Percentiles rank a stretch among this genome's conserved stretches.
Evolutionary conservation across 2,113 vertebrate species (phyloP).

Genomic region (Antennarius striatus): DNA sequence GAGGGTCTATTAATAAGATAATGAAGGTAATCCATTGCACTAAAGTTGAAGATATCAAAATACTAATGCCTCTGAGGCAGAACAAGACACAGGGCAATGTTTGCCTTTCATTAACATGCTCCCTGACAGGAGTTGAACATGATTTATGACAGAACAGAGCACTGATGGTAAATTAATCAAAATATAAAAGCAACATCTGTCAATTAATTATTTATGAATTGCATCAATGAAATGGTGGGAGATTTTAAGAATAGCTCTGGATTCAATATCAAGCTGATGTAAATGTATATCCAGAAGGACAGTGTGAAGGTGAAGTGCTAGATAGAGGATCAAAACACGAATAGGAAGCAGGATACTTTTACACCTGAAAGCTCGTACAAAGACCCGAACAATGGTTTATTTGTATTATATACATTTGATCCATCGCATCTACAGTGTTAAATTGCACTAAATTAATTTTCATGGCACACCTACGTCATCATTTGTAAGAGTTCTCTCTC

Average conservation of each 20-base stretch:
- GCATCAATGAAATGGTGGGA: slow-evolving; percentile 10
- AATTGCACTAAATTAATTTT: too few species aligned
- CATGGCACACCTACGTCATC: too few species aligned
- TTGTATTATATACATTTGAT: too few species aligned
- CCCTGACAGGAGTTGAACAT: slow-evolving; percentile 36
- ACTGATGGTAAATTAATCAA: slow-evolving; percentile 70
- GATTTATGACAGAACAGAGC: slow-evolving; percentile 50
- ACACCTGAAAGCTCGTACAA: too few species aligned
- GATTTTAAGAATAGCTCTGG: neutral
- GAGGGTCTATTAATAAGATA: neutral
- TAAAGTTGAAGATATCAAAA: slow-evolving; percentile 35
- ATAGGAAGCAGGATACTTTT: too few species aligned
- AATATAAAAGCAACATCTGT: slow-evolving; percentile 29
- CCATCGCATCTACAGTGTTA: too few species aligned
- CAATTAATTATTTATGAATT: slow-evolving; percentile 43
- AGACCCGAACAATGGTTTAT: too few species aligned
- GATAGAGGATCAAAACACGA: neutral
- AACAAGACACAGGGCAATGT: slow-evolving; percentile 43
- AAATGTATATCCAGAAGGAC: neutral
- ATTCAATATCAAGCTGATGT: neutral
- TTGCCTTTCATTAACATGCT: slow-evolving; percentile 69
- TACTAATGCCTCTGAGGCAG: slow-evolving; percentile 46
- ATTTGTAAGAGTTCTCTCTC: too few species aligned
- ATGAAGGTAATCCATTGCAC: too few species aligned
- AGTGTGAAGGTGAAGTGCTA: slow-evolving; percentile 7